Base-by-base conservation (phyloP, 2,113 vertebrate species). In the Tupaia tana region DNA sequence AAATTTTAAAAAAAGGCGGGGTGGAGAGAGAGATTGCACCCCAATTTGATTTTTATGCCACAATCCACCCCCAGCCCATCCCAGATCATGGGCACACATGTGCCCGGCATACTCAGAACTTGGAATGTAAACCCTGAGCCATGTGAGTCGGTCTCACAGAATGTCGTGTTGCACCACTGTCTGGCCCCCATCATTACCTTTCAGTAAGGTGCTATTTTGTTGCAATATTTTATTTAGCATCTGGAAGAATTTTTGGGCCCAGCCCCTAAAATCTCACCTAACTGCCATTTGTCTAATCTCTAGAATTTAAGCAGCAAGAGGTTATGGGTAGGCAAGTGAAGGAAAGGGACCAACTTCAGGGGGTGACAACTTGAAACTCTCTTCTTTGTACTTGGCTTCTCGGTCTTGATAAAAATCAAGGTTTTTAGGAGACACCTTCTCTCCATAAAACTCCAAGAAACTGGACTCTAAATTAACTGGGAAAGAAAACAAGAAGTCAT, bases 191-290 rank as follows among this genome's bases (percentile, higher is more conserved):
- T 43, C 43, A 43, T 67, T 75, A 59, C 73, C 66, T 82, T 87
- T 82, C 81, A 29, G 29, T 79, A 79, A 94, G 70, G 19, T 58
- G 29, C 58, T 88, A 0, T 73, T 93, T 70, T 64, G 27, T 73
- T 64, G 31, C n/a, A 79, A 73, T 34, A 10, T 58, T 89, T 89
- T 86, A 19, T 61, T 95, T 91, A 61, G 74, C 52, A 73, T 83
- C 59, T 86, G 82, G 69, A 91, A 94, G 81, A 91, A 87, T 10
- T 67, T 95, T 73, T 6, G 94, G 86, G 18, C 31, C 12, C 78
- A 86, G 29, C 31, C 59, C 71, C 29, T 85, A 61, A 90, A 43
- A 80, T 73, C 52, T 84, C 29, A 2, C 61, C 29, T 77, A 59
- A 43, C 52, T 89, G 66, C 71, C 3, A 25, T 91, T 91, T 73